Evolutionary conservation across 2,797 vertebrate genomes (phyloP), one percentile per base, ranked within the genome.

Genomic region (Ctenopoma kingsleyae): DNA sequence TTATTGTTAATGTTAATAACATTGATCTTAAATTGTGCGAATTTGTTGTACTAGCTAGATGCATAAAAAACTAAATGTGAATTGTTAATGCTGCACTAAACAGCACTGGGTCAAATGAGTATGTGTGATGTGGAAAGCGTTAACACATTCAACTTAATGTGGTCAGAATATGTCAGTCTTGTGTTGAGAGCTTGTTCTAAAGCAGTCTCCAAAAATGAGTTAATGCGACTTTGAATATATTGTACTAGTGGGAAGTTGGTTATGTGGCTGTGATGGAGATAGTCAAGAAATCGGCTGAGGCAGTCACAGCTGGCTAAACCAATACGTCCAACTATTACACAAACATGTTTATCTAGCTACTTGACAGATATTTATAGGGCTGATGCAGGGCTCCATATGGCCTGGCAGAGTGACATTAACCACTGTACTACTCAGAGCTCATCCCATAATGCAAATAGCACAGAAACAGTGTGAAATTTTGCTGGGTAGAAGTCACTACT

Each of bases 401-500:
- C 20, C 53, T 44, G 44, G 15, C 5, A 35, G n/a, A n/a, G 30
- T 47, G 40, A 38, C 47, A 59, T 52, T 62, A 65, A 19, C 30
- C 36, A 5, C 9, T 67, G 22, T 9, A 20, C 19, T 4, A 43
- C 11, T 43, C 35, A 15, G 43, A 71, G 43, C 19, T 66, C 38
- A 36, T 52, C 53, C 56, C 25, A n/a, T 68, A 58, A 51, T 30
- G 20, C 23, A 81, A 80, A 67, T 60, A 41, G 57, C 30, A 22
- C 67, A 74, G 48, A 78, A 38, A 47, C 12, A 36, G 46, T 46
- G 55, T n/a, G 20, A 73, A 67, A 22, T 48, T 63, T 71, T 65
- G 27, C 30, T 64, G 32, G 58, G 56, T 22, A 57, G 61, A 85
- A 77, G 72, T 86, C 66, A 78, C 38, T 55, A 48, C 61, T 84